phyloP scores from a whole-genome alignment of 2,113 vertebrate genomes.

The Pachypanchax playfairii region DNA sequence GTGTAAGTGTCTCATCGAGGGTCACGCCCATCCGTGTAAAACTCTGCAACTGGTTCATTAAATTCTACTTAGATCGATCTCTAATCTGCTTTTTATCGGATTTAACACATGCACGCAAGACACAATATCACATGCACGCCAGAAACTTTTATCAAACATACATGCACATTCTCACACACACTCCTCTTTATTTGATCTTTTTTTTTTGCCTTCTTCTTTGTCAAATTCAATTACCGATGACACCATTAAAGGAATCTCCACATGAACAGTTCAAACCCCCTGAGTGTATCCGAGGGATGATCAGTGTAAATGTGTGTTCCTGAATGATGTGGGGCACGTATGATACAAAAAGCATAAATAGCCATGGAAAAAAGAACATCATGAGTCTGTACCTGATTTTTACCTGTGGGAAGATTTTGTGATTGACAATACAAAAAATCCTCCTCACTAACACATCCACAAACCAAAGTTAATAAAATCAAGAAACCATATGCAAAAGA shows the following conservation, averaged over 20 bases:
- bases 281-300: constrained; percentile 28
- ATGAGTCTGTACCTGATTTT: no score
- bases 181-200: constrained; percentile 5
- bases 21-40: constrained; percentile 42
- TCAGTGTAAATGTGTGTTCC: constrained; percentile 17
- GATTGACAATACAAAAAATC: no score
- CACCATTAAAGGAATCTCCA: constrained; percentile 57
- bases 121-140: background rate
- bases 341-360: background rate
- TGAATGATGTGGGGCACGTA: background rate
- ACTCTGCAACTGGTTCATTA: constrained; percentile 62
- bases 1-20: constrained; percentile 2
- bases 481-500: no score
- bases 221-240: constrained; percentile 65
- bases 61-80: constrained; percentile 60
- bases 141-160: constrained; percentile 8
- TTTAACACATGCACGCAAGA: constrained; percentile 26
- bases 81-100: constrained; percentile 57
- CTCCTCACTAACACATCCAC: no score
- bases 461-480: no score
- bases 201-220: constrained; percentile 54
- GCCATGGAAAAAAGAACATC: background rate
- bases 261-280: constrained; percentile 31
- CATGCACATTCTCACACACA: constrained; percentile 4
- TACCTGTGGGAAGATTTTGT: no score